phyloP scores from a whole-genome alignment of 2,113 vertebrate species.

The Oreotragus oreotragus region DNA sequence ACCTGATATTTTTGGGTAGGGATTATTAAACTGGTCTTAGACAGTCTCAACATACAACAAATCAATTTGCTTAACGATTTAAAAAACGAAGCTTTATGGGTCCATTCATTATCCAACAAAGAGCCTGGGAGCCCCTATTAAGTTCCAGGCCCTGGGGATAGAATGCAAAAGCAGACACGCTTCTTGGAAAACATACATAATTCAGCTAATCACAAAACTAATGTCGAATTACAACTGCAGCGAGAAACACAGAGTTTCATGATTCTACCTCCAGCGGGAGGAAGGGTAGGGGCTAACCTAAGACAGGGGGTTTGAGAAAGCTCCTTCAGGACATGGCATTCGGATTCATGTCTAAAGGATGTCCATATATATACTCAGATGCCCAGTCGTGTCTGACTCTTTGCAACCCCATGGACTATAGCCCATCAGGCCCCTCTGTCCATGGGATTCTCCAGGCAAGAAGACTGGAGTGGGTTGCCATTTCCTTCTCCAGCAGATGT shows the following conservation, averaged over 20 bases:
- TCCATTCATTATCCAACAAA: neutral
- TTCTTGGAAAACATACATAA: neutral
- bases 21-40: neutral
- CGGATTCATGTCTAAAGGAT: neutral
- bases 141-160: neutral
- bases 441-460: neutral
- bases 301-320: neutral
- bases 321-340: neutral
- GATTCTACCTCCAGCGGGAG: neutral
- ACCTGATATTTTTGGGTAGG: neutral
- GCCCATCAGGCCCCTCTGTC: neutral
- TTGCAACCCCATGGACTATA: neutral
- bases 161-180: neutral
- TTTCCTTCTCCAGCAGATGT: neutral
- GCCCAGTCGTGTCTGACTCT: neutral
- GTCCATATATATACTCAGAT: neutral
- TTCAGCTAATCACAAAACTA: neutral
- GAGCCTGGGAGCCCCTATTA: neutral
- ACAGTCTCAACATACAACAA: neutral
- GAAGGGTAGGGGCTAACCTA: neutral
- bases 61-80: neutral
- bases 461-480: neutral
- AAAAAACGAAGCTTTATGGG: neutral
- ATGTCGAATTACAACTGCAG: neutral
- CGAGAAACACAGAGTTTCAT: neutral